Evolutionary conservation across 2,888 invertebrate genomes (phyloP), one percentile per base, ranked within the genome.

Genomic region (Drosophila borealis): DNA sequence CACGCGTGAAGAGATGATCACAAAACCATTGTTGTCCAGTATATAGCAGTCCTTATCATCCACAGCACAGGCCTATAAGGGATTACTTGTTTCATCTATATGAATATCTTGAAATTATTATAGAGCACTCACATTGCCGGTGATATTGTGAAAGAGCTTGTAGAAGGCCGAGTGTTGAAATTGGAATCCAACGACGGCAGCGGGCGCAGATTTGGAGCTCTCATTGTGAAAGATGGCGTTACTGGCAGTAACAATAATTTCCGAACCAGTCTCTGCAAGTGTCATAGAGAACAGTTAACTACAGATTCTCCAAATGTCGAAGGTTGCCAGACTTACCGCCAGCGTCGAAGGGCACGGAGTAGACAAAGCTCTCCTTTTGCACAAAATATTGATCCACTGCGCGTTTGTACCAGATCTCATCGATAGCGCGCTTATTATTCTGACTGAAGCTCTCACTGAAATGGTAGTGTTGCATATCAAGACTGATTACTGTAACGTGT

Each of bases 11-110:
- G 96, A 96, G n/a, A 96, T 95, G 2, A 97, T 93, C 17, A 98
- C 94, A 93, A 96, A 98, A 3, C 97, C 98, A 89, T 98, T 97
- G 91, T 97, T 97, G 91, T 98, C 98, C 41, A 98, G 93, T 42
- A 98, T 93, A 89, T 95, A 98, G 88, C 98, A 98, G 70, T 96
- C 95, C 90, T 96, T 94, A 63, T 94, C 94, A 46, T 94, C 94
- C 2, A 95, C 94, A 39, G 93, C 94, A 85, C 95, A 95, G 0
- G 95, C 91, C 91, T 91, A 4, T 5, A 33, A 51, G 17, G 1
- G 51, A 64, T 57, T 9, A 17, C 8, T 10, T 45, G 19, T 1
- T 0, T 3, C 10, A 36, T 3, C 2, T 6, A 2, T 14, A 11
- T 13, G 0, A 3, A 8, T 33, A 6, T 1, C 3, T n/a, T 1